Evolutionary conservation across 2,888 invertebrate species (phyloP).

Genomic region (Epirrhoe alternata): DNA sequence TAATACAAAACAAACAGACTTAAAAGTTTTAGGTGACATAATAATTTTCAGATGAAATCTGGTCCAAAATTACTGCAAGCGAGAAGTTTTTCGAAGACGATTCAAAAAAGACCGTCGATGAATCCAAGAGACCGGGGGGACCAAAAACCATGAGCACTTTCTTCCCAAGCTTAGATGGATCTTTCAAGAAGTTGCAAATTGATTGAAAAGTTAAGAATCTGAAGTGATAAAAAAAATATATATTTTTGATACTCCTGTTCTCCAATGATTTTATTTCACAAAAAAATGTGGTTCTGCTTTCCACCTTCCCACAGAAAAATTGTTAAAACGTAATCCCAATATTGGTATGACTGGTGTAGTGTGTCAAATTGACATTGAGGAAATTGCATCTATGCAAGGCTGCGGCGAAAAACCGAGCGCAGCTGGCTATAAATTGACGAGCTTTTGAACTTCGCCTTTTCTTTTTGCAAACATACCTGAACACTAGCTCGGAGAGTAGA

Average conservation of each 20-base stretch:
- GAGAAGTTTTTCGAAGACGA: constrained; percentile 59
- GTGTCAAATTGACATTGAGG: constrained; percentile 37
- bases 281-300: too few species aligned
- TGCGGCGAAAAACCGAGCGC: constrained; percentile 37
- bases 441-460: constrained; percentile 34
- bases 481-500: constrained; percentile 6
- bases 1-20: too few species aligned
- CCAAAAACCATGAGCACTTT: constrained; percentile 58
- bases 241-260: neutral
- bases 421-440: constrained; percentile 37
- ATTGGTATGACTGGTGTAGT: constrained; percentile 11
- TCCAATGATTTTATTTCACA: neutral
- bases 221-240: neutral
- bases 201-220: constrained; percentile 46
- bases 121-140: constrained; percentile 57
- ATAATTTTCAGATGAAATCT: constrained; percentile 53
- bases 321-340: neutral
- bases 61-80: constrained; percentile 58
- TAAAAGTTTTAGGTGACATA: too few species aligned
- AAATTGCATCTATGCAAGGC: constrained; percentile 33
- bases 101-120: constrained; percentile 60
- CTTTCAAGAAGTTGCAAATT: constrained; percentile 63
- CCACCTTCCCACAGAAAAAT: too few species aligned
- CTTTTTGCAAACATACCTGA: constrained; percentile 27
- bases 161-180: constrained; percentile 59